phyloP scores from a whole-genome alignment of 2,888 invertebrate genomes.

The Alviniconcha strummeri region DNA sequence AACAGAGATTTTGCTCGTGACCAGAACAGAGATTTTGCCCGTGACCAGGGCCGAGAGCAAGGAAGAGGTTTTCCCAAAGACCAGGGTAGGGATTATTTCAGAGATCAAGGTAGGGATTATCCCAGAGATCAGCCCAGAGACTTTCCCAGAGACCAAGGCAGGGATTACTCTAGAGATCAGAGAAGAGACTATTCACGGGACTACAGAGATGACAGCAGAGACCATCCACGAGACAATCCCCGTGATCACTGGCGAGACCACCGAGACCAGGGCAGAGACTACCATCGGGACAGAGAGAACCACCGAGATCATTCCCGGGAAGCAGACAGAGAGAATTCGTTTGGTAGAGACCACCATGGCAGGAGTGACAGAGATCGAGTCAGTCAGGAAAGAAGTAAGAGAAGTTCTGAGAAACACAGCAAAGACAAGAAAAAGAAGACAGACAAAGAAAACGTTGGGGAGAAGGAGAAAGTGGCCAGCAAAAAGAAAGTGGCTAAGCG shows the following conservation, averaged over 20 bases:
- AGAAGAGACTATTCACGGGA: slow-evolving; percentile 19
- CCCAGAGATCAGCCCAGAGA: slow-evolving; percentile 20
- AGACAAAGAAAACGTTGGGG: slow-evolving; percentile 48
- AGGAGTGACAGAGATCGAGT: slow-evolving; percentile 66
- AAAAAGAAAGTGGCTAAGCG: slow-evolving; percentile 26
- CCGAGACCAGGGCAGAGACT: slow-evolving; percentile 28
- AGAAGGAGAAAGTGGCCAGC: slow-evolving; percentile 61
- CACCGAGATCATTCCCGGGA: slow-evolving; percentile 21
- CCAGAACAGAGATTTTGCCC: slow-evolving; percentile 8
- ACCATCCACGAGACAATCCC: slow-evolving; percentile 11
- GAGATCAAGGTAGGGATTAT: slow-evolving; percentile 20
- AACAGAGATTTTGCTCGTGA: slow-evolving; percentile 5
- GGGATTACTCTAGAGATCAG: slow-evolving; percentile 30
- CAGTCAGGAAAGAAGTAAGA: slow-evolving; percentile 74
- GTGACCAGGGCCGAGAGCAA: slow-evolving; percentile 24
- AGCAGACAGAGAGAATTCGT: slow-evolving; percentile 16
- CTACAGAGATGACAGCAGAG: slow-evolving; percentile 14
- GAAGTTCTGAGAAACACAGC: slow-evolving; percentile 72
- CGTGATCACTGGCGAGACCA: slow-evolving; percentile 17
- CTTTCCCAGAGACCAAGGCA: slow-evolving; percentile 18
- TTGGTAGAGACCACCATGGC: slow-evolving; percentile 74
- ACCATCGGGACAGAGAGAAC: slow-evolving; percentile 41
- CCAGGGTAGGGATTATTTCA: neutral
- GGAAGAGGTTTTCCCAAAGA: slow-evolving; percentile 16
- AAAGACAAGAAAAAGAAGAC: slow-evolving; percentile 45